A percentile compares a stretch with the other conserved stretches of the same genome.
These are phyloP conservation scores for Trachemys scripta DNA, from an alignment of 2,113 vertebrate genomes.

Conservation along the genomic window DNA sequence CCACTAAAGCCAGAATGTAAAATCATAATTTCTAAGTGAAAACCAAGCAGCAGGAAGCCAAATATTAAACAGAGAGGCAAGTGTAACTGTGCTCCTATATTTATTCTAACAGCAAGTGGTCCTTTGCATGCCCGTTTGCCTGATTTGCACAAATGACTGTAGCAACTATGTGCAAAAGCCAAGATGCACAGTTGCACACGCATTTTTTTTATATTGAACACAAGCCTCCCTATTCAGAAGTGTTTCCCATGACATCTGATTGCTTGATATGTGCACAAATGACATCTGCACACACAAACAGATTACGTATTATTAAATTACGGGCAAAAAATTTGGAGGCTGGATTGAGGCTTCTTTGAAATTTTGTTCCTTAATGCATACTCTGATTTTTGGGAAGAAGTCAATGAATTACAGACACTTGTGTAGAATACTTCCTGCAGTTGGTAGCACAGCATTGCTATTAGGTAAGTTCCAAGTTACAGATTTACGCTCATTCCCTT, in stretches of 20 bases:
- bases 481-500: background rate
- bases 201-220: constrained; percentile 21
- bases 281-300: constrained; percentile 6
- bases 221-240: background rate
- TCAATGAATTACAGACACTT: background rate
- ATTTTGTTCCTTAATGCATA: background rate
- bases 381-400: constrained; percentile 10
- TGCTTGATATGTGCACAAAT: background rate
- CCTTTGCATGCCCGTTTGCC: background rate
- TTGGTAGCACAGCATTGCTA: background rate
- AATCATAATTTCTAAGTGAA: background rate
- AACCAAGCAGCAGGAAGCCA: background rate
- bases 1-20: background rate
- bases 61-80: background rate
- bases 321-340: background rate
- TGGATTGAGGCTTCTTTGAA: background rate
- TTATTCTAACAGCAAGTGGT: background rate
- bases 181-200: constrained; percentile 4
- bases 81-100: background rate
- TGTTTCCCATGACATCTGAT: constrained; percentile 20
- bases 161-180: background rate
- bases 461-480: background rate
- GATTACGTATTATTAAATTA: background rate
- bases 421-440: background rate
- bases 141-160: background rate